A percentile compares a stretch with the other conserved stretches of the same genome.
Conservation (phyloP, 2,888 invertebrate genomes). For the Nesidiocoris tenuis region DNA sequence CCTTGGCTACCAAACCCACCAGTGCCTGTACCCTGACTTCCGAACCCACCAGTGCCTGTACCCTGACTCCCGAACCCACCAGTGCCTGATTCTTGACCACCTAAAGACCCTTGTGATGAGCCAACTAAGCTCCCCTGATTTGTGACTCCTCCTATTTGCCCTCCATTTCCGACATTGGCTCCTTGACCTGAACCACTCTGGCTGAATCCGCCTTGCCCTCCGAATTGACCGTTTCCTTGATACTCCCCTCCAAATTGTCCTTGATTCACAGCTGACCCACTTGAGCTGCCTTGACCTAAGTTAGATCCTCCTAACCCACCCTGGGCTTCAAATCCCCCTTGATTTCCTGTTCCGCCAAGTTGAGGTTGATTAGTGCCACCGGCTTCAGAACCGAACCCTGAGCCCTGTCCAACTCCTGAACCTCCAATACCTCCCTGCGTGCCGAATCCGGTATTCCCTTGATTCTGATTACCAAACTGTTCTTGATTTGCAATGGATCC, state of each 20-base stretch:
- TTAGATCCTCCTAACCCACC: conserved; percentile 8
- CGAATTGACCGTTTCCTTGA: too few relatives aligned
- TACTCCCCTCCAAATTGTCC: neutral
- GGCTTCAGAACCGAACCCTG: too few relatives aligned
- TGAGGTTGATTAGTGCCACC: too few relatives aligned
- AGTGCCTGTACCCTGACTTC: neutral
- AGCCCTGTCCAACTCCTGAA: neutral
- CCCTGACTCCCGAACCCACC: conserved; percentile 6
- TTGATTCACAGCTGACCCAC: neutral
- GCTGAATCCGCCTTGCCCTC: too few relatives aligned
- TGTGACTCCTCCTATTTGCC: neutral
- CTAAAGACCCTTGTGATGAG: neutral
- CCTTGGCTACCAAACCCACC: conserved; percentile 2
- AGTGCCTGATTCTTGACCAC: neutral
- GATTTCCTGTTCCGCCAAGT: neutral
- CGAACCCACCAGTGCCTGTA: neutral
- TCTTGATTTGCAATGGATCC: neutral
- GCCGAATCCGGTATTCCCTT: conserved; percentile 2
- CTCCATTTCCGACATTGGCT: neutral
- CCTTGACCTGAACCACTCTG: neutral
- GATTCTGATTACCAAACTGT: neutral
- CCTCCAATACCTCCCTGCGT: conserved; percentile 21
- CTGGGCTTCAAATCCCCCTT: conserved; percentile 17
- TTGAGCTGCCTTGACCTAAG: neutral
- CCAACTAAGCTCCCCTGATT: neutral